Conservation (phyloP, 64 coral and sea anemone genomes). For the Pocillopora verrucosa region DNA sequence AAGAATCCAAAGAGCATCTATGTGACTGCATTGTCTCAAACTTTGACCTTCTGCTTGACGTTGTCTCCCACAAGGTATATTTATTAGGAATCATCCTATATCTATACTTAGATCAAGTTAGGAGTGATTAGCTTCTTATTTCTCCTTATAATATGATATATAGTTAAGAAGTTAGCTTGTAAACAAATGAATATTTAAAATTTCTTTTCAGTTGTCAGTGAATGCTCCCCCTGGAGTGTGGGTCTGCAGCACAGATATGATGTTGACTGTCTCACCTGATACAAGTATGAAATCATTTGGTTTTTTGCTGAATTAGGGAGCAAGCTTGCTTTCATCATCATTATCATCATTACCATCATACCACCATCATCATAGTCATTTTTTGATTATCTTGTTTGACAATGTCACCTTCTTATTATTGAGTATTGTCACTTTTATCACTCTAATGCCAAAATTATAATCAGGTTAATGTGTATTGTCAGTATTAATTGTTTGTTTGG, state of each 20-base stretch:
- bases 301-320: not conserved
- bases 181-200: not conserved
- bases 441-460: too few species aligned
- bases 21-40: conserved; percentile 76
- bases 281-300: conserved; percentile 39
- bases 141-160: too few species aligned
- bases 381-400: too few species aligned
- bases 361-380: too few species aligned
- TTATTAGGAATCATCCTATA: not conserved
- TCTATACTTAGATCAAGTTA: not conserved
- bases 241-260: conserved; percentile 98
- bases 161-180: not conserved
- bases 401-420: too few species aligned
- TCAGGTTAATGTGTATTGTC: too few species aligned
- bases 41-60: conserved; percentile 68
- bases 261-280: conserved; percentile 54
- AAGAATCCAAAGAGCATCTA: conserved; percentile 11
- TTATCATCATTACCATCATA: too few species aligned
- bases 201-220: conserved; percentile 32
- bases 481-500: too few species aligned
- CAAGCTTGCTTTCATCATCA: too few species aligned
- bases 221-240: conserved; percentile 73
- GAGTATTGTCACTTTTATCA: too few species aligned
- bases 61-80: conserved; percentile 75
- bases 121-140: too few species aligned